phyloP scores from a whole-genome alignment of 2,888 invertebrate species.

The Meandrusa payeni region DNA sequence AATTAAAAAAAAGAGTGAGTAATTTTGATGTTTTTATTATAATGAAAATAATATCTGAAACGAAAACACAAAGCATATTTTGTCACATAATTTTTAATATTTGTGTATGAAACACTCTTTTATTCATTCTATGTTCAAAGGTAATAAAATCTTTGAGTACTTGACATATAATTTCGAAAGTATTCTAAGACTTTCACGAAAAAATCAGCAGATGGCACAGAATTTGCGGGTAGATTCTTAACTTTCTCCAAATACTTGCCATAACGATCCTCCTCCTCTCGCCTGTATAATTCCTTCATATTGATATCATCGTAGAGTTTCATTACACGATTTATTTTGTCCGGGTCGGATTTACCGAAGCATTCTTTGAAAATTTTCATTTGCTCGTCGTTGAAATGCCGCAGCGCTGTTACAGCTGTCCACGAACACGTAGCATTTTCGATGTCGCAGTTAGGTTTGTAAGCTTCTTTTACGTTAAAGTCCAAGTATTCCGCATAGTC shows the following conservation, averaged over 20 bases:
- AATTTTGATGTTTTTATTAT: no score
- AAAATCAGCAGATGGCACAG: conserved; percentile 6
- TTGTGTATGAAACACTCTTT: no score
- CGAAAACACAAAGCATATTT: no score
- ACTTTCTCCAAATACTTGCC: conserved; percentile 2
- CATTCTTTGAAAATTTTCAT: conserved; percentile 7
- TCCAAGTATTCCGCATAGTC: conserved; percentile 11
- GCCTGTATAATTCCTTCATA: not conserved
- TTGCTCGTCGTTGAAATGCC: conserved; percentile 4
- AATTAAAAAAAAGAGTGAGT: no score
- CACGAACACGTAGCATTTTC: conserved; percentile 1
- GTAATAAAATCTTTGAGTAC: conserved; percentile 3
- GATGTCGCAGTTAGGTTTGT: conserved; percentile 2
- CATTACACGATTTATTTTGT: conserved; percentile 1
- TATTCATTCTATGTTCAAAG: conserved; percentile 24
- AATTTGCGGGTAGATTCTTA: not conserved
- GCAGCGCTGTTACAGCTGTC: conserved; percentile 8
- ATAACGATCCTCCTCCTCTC: conserved; percentile 6
- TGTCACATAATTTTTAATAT: no score
- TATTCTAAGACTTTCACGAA: not conserved
- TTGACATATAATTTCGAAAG: not conserved
- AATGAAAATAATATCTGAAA: no score
- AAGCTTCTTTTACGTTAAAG: not conserved
- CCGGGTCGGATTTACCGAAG: conserved; percentile 2
- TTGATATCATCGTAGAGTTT: conserved; percentile 9